These are phyloP conservation scores for Drosophila sturtevanti DNA, from an alignment of 1,140 invertebrate species.

Conservation along the genomic window DNA sequence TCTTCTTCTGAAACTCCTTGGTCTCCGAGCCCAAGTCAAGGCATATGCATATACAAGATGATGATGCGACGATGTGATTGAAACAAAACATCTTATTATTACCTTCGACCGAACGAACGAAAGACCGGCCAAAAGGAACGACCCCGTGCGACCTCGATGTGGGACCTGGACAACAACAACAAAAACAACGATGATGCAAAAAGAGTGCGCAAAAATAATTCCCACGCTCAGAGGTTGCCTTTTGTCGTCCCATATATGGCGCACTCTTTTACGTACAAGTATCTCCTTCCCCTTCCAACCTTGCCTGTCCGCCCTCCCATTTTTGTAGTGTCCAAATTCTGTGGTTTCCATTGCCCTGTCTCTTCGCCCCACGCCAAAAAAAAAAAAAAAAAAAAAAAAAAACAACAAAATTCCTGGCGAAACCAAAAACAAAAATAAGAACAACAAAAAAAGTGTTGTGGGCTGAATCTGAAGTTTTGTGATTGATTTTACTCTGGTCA, in stretches of 20 bases:
- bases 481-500: slow-evolving; percentile 70
- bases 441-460: slow-evolving; percentile 12
- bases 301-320: slow-evolving; percentile 29
- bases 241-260: slow-evolving; percentile 72
- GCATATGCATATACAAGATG: slow-evolving; percentile 54
- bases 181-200: slow-evolving; percentile 31
- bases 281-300: not conserved
- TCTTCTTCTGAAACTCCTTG: not conserved
- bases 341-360: slow-evolving; percentile 41
- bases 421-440: not conserved
- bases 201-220: slow-evolving; percentile 70
- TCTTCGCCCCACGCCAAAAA: slow-evolving; percentile 8
- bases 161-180: slow-evolving; percentile 37
- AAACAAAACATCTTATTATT: slow-evolving; percentile 81
- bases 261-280: slow-evolving; percentile 61
- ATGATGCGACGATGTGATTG: slow-evolving; percentile 77
- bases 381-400: not conserved
- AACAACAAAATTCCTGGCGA: not conserved
- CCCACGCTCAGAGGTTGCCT: slow-evolving; percentile 69
- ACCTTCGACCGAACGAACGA: slow-evolving; percentile 54
- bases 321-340: slow-evolving; percentile 55
- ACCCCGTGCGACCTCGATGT: slow-evolving; percentile 74
- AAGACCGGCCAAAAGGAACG: slow-evolving; percentile 45
- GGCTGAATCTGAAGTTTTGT: slow-evolving; percentile 41
- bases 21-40: not conserved